Evolutionary conservation across 64 coral and sea anemone species (phyloP).

Genomic region (Actinia equina): DNA sequence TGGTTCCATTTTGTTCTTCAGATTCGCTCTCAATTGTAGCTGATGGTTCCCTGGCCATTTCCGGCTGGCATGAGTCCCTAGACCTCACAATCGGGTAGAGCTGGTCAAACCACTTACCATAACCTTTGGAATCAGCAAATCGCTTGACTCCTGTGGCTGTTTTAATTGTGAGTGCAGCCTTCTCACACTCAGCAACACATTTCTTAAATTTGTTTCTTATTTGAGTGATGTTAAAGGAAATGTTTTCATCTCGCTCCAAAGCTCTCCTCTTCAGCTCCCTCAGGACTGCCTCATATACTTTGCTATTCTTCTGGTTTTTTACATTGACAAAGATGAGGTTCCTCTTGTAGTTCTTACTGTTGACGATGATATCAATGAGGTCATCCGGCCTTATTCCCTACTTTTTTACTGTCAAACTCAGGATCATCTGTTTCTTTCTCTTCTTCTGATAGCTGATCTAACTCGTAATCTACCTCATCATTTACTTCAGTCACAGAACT

Average conservation of each 20-base stretch:
- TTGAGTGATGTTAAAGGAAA: background rate
- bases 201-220: constrained; percentile 37
- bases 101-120: constrained; percentile 41
- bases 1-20: constrained; percentile 17
- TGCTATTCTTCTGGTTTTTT: constrained; percentile 25
- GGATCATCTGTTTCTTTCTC: too few relatives aligned
- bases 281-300: constrained; percentile 9
- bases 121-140: constrained; percentile 19
- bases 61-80: constrained; percentile 48
- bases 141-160: constrained; percentile 61
- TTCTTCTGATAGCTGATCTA: too few relatives aligned
- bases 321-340: constrained; percentile 12
- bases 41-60: constrained; percentile 46
- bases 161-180: constrained; percentile 52
- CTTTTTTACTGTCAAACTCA: too few relatives aligned
- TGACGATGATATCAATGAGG: background rate
- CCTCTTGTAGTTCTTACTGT: background rate
- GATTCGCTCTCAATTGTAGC: background rate
- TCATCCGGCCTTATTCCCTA: background rate
- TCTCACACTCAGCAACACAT: constrained; percentile 52
- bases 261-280: constrained; percentile 11
- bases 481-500: too few relatives aligned
- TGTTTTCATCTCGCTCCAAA: background rate
- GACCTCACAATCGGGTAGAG: constrained; percentile 33
- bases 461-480: too few relatives aligned